Evolutionary conservation across 92 coral and sea anemone species (phyloP), one percentile per base, ranked within the genome.

Genomic region (Epizoanthus scotinus): DNA sequence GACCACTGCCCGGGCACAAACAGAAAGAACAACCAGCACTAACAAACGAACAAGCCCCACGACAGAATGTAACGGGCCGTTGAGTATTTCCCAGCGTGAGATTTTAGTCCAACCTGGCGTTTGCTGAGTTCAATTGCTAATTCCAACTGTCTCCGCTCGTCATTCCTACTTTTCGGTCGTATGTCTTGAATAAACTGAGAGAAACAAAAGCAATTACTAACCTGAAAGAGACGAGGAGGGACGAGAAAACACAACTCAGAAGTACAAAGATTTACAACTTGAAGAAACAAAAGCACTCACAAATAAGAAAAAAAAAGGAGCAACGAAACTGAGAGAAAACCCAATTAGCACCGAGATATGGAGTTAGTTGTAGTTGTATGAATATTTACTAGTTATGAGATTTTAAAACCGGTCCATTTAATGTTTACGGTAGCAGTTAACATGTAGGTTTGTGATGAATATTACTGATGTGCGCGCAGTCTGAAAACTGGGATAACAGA

Each of bases 81-180:
- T 50, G 91, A 88, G 82, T 74, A 84, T 34, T 83, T 78, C 62
- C 56, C 55, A 6, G 71, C 63, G 52, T 47, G 52, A 13, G 10
- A 8, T 47, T 47, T 47, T 28, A 66, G 84, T 42, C 83, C 87
- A 58, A 83, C 85, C 50, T 92, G 94, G 49, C 94, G 91, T 84
- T 90, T 92, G 91, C 97, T 92, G 64, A 92, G 89, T 73, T 85
- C 89, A 58, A 90, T 67, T 52, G 97, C 94, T 79, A 83, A 36
- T 34, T 89, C 94, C 94, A 92, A 54, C 90, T 90, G 97, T 47
- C 93, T 86, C 85, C 80, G 92, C 24, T 92, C 97, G 34, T 90
- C 97, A 31, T 85, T 86, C 25, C 78, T 80, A 66, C 69, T 90
- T 87, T 92, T 85, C 6, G 92, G 94, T 56, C 83, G 86, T 81